Conservation (phyloP, 2,113 vertebrate genomes). For the Pontoporia blainvillei region DNA sequence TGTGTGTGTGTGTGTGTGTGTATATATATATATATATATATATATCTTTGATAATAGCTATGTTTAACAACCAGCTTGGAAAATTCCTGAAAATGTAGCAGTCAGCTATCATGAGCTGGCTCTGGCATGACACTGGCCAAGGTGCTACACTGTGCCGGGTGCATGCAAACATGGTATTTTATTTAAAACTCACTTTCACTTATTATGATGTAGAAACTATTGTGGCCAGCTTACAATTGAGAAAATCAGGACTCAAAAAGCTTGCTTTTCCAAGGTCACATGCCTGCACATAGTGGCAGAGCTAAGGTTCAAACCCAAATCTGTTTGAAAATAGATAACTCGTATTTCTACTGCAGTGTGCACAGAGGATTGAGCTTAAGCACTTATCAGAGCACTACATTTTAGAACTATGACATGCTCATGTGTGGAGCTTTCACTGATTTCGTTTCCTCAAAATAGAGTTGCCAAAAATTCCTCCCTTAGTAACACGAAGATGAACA, state of each 20-base stretch:
- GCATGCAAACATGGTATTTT: background rate
- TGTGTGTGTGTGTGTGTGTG: too few species aligned
- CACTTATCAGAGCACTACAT: background rate
- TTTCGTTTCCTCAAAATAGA: background rate
- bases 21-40: background rate
- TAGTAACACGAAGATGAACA: background rate
- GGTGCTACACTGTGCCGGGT: background rate
- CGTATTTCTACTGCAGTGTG: background rate
- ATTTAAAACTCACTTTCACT: background rate
- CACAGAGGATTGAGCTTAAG: background rate
- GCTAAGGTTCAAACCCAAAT: background rate
- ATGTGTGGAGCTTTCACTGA: background rate
- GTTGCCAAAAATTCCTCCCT: background rate
- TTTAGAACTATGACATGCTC: background rate
- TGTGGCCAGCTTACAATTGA: background rate
- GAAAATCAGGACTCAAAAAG: background rate
- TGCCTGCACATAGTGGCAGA: background rate
- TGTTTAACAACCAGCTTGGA: background rate
- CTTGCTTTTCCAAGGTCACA: background rate
- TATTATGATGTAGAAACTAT: background rate
- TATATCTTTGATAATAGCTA: background rate
- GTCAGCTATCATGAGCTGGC: background rate
- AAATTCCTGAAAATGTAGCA: background rate
- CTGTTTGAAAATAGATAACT: background rate
- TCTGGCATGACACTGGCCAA: fast-evolving